Evolutionary conservation across 1,140 invertebrate genomes (phyloP).

Genomic region (Dryas iulia): DNA sequence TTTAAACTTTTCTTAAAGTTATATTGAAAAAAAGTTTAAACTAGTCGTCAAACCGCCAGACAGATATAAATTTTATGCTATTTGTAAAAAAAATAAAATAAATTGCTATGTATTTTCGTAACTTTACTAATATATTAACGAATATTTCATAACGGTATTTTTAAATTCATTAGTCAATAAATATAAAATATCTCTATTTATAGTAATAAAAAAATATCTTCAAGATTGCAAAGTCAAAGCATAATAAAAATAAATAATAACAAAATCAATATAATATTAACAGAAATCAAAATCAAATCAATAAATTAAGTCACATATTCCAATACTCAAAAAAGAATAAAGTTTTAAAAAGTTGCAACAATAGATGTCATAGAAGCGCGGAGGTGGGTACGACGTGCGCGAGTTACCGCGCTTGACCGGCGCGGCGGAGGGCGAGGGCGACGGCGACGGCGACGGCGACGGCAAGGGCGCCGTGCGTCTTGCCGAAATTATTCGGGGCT

Average conservation of each 20-base stretch:
- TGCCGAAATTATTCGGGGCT: conserved; percentile 77
- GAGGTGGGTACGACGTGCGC: not conserved
- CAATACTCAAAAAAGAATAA: not conserved
- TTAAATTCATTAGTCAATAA: not conserved
- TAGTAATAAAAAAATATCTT: no score
- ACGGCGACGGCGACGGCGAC: conserved; percentile 45
- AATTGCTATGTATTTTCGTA: no score
- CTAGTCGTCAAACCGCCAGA: no score
- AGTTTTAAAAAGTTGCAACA: not conserved
- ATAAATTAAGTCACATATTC: not conserved
- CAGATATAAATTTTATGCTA: no score
- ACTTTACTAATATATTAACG: not conserved
- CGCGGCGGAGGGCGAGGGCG: conserved; percentile 23
- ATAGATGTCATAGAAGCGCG: not conserved
- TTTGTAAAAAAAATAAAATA: no score
- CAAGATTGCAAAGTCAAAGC: no score
- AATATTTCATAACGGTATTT: not conserved
- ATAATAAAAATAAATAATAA: no score
- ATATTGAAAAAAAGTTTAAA: no score
- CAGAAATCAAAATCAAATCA: not conserved
- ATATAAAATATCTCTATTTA: not conserved
- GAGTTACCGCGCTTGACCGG: conserved; percentile 67
- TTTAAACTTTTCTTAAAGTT: no score
- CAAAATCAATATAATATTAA: no score
- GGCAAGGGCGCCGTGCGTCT: conserved; percentile 77